Conservation (phyloP, 1,140 invertebrate genomes). For the Hycleus phaleratus region DNA sequence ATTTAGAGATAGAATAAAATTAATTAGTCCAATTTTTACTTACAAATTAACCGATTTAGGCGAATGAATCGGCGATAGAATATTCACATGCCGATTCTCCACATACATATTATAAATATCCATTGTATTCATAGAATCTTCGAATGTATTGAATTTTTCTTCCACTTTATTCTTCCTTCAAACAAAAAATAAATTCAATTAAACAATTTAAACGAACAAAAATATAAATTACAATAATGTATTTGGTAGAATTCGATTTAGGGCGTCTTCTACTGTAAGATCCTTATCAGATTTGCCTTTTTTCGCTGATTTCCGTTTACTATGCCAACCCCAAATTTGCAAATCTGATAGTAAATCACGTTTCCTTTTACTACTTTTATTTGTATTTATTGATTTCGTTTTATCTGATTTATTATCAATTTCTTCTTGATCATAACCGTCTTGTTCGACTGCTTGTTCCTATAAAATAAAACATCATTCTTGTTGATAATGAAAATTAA, state of each 20-base stretch:
- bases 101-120: constrained; percentile 56
- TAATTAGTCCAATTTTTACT: constrained; percentile 1
- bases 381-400: constrained; percentile 41
- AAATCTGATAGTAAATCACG: constrained; percentile 58
- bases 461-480: constrained; percentile 9
- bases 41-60: constrained; percentile 24
- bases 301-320: constrained; percentile 60
- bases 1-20: not conserved
- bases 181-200: constrained; percentile 4
- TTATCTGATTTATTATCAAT: constrained; percentile 35
- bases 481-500: not conserved
- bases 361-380: constrained; percentile 48
- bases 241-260: constrained; percentile 52
- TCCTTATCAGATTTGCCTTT: constrained; percentile 52
- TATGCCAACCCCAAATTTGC: constrained; percentile 66
- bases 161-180: constrained; percentile 26
- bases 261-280: constrained; percentile 56
- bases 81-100: constrained; percentile 45
- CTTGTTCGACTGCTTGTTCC: constrained; percentile 33
- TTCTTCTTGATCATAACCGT: constrained; percentile 31
- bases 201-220: not conserved
- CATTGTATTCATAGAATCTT: constrained; percentile 56
- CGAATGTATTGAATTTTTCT: constrained; percentile 37
- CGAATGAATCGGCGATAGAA: constrained; percentile 25
- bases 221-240: constrained; percentile 45